Conservation (phyloP, 53 echinoderm and acorn worm genomes). For the Henricia sp. region DNA sequence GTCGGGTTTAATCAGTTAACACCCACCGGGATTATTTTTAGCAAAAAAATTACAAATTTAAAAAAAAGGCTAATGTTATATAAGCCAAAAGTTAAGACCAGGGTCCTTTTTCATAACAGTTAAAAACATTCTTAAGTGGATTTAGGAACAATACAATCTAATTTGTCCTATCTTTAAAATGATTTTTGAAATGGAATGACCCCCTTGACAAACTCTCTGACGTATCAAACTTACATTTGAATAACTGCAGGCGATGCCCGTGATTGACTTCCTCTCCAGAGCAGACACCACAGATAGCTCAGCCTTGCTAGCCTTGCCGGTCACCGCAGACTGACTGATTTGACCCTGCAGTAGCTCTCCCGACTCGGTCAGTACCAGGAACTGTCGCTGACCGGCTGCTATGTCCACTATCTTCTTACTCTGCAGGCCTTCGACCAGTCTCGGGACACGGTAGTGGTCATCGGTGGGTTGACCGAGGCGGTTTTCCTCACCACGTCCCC, state of each 20-base stretch:
- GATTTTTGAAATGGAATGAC: too few relatives aligned
- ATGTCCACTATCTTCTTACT: conserved; percentile 85
- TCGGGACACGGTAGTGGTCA: conserved; percentile 87
- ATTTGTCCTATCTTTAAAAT: too few relatives aligned
- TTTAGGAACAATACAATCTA: too few relatives aligned
- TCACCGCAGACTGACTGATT: conserved; percentile 63
- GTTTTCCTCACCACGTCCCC: conserved; percentile 95
- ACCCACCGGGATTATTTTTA: too few relatives aligned
- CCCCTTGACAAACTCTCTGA: too few relatives aligned
- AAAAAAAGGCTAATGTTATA: too few relatives aligned
- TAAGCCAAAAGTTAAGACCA: too few relatives aligned
- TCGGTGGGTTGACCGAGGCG: conserved; percentile 89
- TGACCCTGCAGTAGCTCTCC: conserved; percentile 92
- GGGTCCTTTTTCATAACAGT: too few relatives aligned
- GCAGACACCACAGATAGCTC: conserved; percentile 76
- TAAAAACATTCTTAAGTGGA: too few relatives aligned
- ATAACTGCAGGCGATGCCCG: conserved; percentile 84
- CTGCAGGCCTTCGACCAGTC: conserved; percentile 76
- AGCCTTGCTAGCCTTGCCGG: conserved; percentile 65
- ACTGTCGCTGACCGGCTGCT: conserved; percentile 69
- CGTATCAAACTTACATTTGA: conserved; percentile 80
- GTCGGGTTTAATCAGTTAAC: too few relatives aligned
- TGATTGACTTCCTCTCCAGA: conserved; percentile 85
- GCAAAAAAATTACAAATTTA: too few relatives aligned
- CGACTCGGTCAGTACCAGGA: conserved; percentile 70